Percentiles rank a stretch among this genome's conserved stretches.
Conservation (phyloP, 2,888 invertebrate genomes). For the Acanthococcus lagerstroemiae region DNA sequence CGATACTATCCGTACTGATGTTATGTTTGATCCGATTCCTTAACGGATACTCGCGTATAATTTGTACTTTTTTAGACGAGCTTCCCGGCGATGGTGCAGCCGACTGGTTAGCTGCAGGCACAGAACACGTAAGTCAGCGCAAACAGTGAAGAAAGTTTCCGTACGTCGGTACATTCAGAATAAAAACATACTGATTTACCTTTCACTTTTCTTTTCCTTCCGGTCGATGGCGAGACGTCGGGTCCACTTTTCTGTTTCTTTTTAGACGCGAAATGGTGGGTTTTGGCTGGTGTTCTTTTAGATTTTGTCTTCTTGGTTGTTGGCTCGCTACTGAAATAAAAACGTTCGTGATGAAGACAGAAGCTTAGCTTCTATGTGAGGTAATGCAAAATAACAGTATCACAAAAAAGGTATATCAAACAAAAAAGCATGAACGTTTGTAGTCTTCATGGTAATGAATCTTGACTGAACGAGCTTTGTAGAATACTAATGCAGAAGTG, state of each 20-base stretch:
- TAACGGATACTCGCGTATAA: slow-evolving; percentile 31
- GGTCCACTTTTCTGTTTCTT: not conserved
- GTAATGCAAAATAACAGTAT: not conserved
- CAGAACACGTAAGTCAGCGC: too few species aligned
- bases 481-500: too few species aligned
- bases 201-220: not conserved
- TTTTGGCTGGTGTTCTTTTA: not conserved
- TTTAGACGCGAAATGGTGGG: not conserved
- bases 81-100: not conserved
- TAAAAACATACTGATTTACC: too few species aligned
- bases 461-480: too few species aligned
- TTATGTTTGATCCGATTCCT: slow-evolving; percentile 28
- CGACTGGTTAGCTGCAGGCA: too few species aligned
- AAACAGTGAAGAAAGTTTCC: too few species aligned
- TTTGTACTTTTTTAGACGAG: not conserved
- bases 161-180: too few species aligned
- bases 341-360: not conserved
- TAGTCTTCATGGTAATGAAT: too few species aligned
- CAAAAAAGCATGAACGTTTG: too few species aligned
- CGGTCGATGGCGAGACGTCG: not conserved
- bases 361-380: not conserved
- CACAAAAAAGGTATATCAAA: too few species aligned
- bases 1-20: slow-evolving; percentile 15
- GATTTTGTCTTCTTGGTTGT: not conserved
- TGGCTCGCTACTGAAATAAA: not conserved